Evolutionary conservation across 2,113 vertebrate genomes (phyloP).

Genomic region (Meriones unguiculatus): DNA sequence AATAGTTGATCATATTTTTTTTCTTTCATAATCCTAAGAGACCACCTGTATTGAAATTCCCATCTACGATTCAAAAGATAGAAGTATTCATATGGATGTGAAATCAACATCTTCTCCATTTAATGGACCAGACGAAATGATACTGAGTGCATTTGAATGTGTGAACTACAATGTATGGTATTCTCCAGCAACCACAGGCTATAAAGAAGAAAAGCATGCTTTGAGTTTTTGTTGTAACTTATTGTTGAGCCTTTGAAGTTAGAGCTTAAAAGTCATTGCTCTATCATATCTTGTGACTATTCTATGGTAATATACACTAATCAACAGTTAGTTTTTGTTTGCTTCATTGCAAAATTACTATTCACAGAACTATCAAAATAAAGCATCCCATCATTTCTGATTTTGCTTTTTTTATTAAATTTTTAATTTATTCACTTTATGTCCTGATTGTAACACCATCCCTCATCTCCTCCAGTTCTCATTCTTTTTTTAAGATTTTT

Average conservation of each 20-base stretch:
- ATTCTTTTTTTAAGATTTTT: no score
- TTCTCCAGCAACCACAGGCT: slow-evolving; percentile 39
- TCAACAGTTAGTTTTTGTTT: slow-evolving; percentile 12
- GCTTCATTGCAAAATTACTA: slow-evolving; percentile 3
- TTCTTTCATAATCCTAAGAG: slow-evolving; percentile 69
- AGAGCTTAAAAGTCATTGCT: slow-evolving; percentile 28
- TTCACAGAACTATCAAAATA: slow-evolving; percentile 4
- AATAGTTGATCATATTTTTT: slow-evolving; percentile 40
- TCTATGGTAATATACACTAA: neutral
- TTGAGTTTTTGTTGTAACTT: neutral
- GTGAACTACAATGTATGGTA: neutral
- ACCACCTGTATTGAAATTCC: slow-evolving; percentile 57
- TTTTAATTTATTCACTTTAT: no score
- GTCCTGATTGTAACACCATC: no score
- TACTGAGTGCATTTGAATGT: neutral
- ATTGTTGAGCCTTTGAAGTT: neutral
- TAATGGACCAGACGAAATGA: slow-evolving; percentile 26
- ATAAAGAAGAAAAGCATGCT: slow-evolving; percentile 64
- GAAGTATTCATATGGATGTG: neutral
- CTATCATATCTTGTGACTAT: neutral
- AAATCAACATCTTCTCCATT: slow-evolving; percentile 42
- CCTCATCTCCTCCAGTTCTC: no score
- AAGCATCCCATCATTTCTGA: slow-evolving; percentile 30
- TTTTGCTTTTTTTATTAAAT: neutral
- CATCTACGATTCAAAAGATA: slow-evolving; percentile 46